A percentile compares a stretch with the other conserved stretches of the same genome.
phyloP scores from a whole-genome alignment of 2,888 invertebrate species.

The Sthenelais limicola region DNA sequence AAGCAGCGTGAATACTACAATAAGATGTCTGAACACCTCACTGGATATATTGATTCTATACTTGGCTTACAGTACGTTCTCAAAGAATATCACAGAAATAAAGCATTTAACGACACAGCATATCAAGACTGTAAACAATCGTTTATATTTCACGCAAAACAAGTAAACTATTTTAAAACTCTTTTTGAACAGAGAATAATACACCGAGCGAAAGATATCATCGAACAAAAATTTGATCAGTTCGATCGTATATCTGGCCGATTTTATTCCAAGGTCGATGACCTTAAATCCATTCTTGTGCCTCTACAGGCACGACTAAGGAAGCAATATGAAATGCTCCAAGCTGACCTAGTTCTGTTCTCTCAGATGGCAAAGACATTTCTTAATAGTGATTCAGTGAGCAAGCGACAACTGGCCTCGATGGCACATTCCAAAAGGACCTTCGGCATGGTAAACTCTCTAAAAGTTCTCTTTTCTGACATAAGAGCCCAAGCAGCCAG shows the following conservation, averaged over 20 bases:
- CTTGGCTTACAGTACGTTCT: slow-evolving; percentile 21
- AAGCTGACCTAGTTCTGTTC: slow-evolving; percentile 24
- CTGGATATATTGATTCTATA: slow-evolving; percentile 36
- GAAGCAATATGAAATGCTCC: slow-evolving; percentile 18
- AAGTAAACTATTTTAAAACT: slow-evolving; percentile 32
- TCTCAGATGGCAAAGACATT: slow-evolving; percentile 24
- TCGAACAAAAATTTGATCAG: slow-evolving; percentile 27
- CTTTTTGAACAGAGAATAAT: slow-evolving; percentile 30
- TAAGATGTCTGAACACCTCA: slow-evolving; percentile 37
- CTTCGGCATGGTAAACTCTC: slow-evolving; percentile 30
- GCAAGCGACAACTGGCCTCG: slow-evolving; percentile 22
- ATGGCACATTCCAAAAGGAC: slow-evolving; percentile 32
- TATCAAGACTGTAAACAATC: slow-evolving; percentile 7
- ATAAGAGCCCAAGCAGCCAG: slow-evolving; percentile 57
- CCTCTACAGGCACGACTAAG: slow-evolving; percentile 9
- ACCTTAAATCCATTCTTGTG: slow-evolving; percentile 15
- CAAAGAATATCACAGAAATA: slow-evolving; percentile 22
- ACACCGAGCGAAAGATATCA: slow-evolving; percentile 17
- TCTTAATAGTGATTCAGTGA: slow-evolving; percentile 23
- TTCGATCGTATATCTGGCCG: slow-evolving; percentile 1
- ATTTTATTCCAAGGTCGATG: slow-evolving; percentile 10
- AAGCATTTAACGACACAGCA: slow-evolving; percentile 28
- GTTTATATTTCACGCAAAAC: slow-evolving; percentile 34
- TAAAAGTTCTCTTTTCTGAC: slow-evolving; percentile 55
- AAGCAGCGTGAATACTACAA: slow-evolving; percentile 33